These are phyloP conservation scores for Hetaerina americana DNA, from an alignment of 1,140 invertebrate genomes.

Conservation along the genomic window DNA sequence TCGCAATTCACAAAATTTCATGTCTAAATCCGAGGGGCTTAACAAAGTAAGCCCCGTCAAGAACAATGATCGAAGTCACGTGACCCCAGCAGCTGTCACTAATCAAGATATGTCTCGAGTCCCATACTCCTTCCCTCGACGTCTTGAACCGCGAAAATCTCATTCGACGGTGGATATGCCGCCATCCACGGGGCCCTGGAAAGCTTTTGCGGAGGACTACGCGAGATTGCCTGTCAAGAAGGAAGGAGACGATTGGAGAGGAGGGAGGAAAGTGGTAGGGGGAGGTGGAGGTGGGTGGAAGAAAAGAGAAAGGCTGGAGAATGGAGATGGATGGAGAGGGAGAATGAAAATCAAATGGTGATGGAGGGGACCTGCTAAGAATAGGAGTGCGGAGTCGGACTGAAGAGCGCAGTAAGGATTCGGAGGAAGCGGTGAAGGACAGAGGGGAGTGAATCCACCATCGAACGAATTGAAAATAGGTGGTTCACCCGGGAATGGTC, in stretches of 20 bases:
- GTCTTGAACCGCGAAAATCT: neutral
- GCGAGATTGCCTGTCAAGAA: neutral
- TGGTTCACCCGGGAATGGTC: too few species aligned
- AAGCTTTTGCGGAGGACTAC: neutral
- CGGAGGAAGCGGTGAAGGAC: too few species aligned
- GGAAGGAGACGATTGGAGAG: too few species aligned
- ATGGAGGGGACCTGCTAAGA: too few species aligned
- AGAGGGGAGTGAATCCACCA: too few species aligned
- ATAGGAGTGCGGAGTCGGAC: too few species aligned
- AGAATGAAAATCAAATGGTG: neutral
- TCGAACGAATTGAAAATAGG: too few species aligned
- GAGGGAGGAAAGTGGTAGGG: neutral
- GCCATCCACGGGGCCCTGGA: neutral
- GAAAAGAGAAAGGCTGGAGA: too few species aligned
- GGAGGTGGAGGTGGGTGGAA: neutral
- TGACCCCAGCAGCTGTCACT: neutral
- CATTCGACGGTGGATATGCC: neutral
- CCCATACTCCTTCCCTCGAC: too few species aligned
- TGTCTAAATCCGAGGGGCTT: neutral
- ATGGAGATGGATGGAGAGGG: neutral
- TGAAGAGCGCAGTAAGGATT: too few species aligned
- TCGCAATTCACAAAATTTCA: neutral
- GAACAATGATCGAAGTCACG: neutral
- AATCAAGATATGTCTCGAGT: neutral
- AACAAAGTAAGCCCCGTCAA: neutral